These are phyloP conservation scores for Archocentrus centrarchus DNA, from an alignment of 2,113 vertebrate species.

Conservation along the genomic window DNA sequence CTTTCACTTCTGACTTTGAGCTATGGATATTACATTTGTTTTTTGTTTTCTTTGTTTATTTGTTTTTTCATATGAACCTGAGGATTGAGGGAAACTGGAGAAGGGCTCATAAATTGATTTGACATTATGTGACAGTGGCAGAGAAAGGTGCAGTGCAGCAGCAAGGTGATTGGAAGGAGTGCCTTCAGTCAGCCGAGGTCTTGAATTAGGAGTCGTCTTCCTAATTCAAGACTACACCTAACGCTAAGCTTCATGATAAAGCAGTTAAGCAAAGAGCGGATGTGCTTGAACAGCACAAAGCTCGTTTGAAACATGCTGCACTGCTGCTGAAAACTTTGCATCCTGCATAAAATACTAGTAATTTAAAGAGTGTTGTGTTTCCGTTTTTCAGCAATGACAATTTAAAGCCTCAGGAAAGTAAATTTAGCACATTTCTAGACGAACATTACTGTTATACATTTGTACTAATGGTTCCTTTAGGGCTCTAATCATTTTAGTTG, in stretches of 20 bases:
- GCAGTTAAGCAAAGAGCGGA: background rate
- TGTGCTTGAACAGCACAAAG: background rate
- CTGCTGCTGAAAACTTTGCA: background rate
- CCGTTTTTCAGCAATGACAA: background rate
- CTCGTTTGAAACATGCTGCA: background rate
- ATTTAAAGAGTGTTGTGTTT: too few relatives aligned
- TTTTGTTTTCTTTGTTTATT: background rate
- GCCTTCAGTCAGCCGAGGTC: background rate
- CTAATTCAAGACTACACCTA: background rate
- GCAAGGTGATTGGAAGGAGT: background rate
- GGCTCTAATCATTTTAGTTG: background rate
- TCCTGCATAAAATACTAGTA: background rate
- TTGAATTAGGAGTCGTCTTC: background rate
- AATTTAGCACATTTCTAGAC: background rate
- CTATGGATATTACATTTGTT: slow-evolving; percentile 9
- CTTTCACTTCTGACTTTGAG: slow-evolving; percentile 36
- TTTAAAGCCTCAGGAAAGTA: background rate
- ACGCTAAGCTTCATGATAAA: background rate
- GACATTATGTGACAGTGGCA: background rate
- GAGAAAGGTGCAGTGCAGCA: background rate
- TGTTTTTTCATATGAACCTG: background rate
- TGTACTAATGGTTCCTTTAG: background rate
- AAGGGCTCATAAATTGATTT: background rate
- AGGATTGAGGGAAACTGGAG: background rate
- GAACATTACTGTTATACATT: background rate